phyloP scores from a whole-genome alignment of 2,888 invertebrate genomes.

The Cenopis cana region DNA sequence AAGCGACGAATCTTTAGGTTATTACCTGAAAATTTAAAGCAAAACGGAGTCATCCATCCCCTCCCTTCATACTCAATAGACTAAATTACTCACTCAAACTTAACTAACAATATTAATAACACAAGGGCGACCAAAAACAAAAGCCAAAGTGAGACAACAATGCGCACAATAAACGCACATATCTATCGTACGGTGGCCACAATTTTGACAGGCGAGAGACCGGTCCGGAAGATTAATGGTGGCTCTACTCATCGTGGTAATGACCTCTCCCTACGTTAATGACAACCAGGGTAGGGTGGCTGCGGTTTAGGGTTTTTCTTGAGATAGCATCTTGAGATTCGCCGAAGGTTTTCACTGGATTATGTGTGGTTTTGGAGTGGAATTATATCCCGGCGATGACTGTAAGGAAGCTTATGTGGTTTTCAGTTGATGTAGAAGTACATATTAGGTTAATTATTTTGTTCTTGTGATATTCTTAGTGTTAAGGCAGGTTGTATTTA shows the following conservation, averaged over 20 bases:
- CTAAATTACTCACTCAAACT: slow-evolving; percentile 26
- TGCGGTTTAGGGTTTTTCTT: slow-evolving; percentile 42
- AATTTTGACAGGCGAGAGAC: slow-evolving; percentile 82
- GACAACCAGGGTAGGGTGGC: slow-evolving; percentile 76
- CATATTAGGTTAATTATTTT: background rate
- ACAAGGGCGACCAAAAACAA: slow-evolving; percentile 55
- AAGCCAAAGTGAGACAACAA: slow-evolving; percentile 53
- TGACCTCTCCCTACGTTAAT: slow-evolving; percentile 80
- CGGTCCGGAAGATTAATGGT: slow-evolving; percentile 82
- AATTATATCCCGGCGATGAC: background rate
- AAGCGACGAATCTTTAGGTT: background rate
- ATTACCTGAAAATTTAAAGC: background rate
- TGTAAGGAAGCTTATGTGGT: background rate
- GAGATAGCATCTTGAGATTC: slow-evolving; percentile 39
- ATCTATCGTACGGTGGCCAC: slow-evolving; percentile 76
- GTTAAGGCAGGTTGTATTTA: background rate
- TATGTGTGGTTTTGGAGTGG: slow-evolving; percentile 27
- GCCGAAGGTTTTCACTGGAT: slow-evolving; percentile 27
- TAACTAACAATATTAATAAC: slow-evolving; percentile 41
- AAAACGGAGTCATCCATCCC: slow-evolving; percentile 12
- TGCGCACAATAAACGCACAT: slow-evolving; percentile 56
- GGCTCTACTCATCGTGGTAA: slow-evolving; percentile 83
- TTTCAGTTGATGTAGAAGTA: background rate
- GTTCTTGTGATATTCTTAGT: background rate
- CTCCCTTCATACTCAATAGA: slow-evolving; percentile 14